Evolutionary conservation across 2,113 vertebrate species (phyloP), one percentile per base, ranked within the genome.

Genomic region (Poeciliopsis prolifica): DNA sequence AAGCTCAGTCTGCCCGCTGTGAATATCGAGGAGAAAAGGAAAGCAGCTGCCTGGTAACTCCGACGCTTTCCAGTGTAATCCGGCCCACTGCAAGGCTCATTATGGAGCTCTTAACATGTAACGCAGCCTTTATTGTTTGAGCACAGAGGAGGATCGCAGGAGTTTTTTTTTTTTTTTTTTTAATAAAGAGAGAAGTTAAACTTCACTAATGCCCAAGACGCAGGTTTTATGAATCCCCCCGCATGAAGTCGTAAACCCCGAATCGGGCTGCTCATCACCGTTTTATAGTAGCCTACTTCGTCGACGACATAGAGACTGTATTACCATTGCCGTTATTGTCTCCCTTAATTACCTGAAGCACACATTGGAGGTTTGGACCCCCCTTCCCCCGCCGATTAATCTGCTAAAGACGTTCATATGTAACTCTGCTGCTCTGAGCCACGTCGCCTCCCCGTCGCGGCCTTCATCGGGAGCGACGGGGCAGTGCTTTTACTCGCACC

Each of bases 311-410:
- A 33, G 66, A 48, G 42, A 75, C 62, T 74, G 66, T 30, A 67
- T 87, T 72, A 87, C 62, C 78, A 24, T 69, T 2, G 24, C 68
- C 85, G 70, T 92, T 83, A 89, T 89, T 91, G 82, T 87, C 64
- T 31, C 61, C 71, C 72, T 78, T 91, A 92, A 92, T 91, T 86
- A 90, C 78, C 83, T 85, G 77, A 87, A 77, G 77, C 74, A 87
- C 80, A 86, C 82, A 78, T 69, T 71, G 70, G 75, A 78, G 79
- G 65, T 81, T 70, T 87, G 30, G 2, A 2, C 31, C 3, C 31
- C 31, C 33, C 7, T 7, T 1, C 35, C 9, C 35, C 80, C 60
- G 4, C 63, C 75, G 74, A 89, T 92, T 83, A 79, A 91, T 87
- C 42, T 66, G 65, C 10, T 80, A 54, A 82, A 84, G 82, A 54